Conservation (phyloP, 2,113 vertebrate species). For the Eulacestoma nigropectus region DNA sequence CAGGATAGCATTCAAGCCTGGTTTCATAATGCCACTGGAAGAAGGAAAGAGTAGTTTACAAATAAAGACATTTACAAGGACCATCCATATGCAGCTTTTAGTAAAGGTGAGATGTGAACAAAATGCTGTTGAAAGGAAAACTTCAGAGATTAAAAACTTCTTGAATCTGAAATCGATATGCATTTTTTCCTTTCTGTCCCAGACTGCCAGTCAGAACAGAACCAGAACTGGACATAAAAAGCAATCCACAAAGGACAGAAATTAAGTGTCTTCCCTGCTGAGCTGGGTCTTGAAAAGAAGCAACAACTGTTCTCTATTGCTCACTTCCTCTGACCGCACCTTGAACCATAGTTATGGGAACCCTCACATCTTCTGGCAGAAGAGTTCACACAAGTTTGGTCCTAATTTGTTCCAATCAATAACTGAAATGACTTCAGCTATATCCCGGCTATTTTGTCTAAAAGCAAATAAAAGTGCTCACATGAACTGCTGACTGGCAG, state of each 20-base stretch:
- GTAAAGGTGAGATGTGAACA: neutral
- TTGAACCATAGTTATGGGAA: neutral
- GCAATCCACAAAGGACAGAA: neutral
- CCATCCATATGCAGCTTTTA: neutral
- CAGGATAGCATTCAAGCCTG: slow-evolving; percentile 83
- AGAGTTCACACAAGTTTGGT: neutral
- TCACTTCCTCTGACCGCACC: neutral
- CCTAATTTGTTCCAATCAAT: neutral
- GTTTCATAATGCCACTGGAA: slow-evolving; percentile 80
- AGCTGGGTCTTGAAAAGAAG: neutral
- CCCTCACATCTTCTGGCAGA: neutral
- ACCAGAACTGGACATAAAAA: neutral
- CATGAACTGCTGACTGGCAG: neutral
- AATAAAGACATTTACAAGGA: neutral
- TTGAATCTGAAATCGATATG: neutral
- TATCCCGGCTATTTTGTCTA: neutral
- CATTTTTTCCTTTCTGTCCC: neutral
- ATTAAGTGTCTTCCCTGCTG: neutral
- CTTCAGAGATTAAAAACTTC: neutral
- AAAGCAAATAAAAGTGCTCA: neutral
- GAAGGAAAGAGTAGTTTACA: slow-evolving; percentile 11
- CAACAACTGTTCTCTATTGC: neutral
- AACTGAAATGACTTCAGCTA: neutral
- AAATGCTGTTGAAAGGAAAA: neutral
- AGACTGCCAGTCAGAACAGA: neutral